Conservation (phyloP, 2,888 invertebrate genomes). For the Heliothis peltigera region DNA sequence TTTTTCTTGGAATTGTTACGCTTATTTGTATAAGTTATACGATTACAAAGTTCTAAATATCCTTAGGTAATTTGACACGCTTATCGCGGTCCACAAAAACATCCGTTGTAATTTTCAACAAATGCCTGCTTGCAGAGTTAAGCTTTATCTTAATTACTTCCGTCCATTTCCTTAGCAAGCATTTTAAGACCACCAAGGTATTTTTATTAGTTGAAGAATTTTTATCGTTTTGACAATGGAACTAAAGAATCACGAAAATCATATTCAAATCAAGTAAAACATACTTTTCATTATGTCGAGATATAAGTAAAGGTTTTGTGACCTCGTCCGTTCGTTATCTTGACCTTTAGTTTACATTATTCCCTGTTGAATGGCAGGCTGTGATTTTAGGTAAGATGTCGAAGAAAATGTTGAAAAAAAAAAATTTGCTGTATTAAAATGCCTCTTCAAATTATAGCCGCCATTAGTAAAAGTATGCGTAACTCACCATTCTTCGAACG, state of each 20-base stretch:
- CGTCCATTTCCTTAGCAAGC: background rate
- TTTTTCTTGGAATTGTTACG: too few species aligned
- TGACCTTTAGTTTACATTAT: too few species aligned
- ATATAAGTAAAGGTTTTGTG: too few species aligned
- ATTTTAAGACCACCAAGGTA: background rate
- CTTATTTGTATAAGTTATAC: background rate
- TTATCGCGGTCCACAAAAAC: background rate
- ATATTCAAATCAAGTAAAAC: too few species aligned
- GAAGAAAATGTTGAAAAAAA: too few species aligned
- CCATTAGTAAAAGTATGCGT: background rate
- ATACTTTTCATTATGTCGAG: too few species aligned
- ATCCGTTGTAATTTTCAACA: slow-evolving; percentile 1
- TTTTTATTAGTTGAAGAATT: background rate
- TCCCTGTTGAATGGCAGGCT: too few species aligned
- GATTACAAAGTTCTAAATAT: background rate
- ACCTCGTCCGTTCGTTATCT: too few species aligned
- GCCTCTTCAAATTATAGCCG: too few species aligned
- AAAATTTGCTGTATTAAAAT: too few species aligned
- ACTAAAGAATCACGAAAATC: too few species aligned
- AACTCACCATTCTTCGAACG: slow-evolving; percentile 90
- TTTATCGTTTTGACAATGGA: background rate
- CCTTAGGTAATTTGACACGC: background rate
- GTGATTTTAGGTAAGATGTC: too few species aligned
- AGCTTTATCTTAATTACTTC: slow-evolving; percentile 8
- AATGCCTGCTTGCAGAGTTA: background rate